A percentile compares a stretch with the other conserved stretches of the same genome.
phyloP scores from a whole-genome alignment of 2,797 vertebrate genomes.

The Cuculus canorus region DNA sequence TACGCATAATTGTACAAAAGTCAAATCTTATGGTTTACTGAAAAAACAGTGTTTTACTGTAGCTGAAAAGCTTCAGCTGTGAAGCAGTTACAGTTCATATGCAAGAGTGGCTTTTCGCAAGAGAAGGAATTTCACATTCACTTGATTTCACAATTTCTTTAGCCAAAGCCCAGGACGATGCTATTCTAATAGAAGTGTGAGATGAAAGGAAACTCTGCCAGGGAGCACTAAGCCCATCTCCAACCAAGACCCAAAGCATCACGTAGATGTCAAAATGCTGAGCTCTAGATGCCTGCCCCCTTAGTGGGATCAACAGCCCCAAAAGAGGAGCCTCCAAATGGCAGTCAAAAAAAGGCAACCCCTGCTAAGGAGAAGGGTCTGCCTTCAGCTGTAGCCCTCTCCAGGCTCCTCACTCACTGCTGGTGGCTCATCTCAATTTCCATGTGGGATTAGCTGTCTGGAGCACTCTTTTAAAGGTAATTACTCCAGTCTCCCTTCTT shows the following conservation, averaged over 20 bases:
- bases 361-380: not conserved
- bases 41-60: conserved; percentile 34
- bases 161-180: not conserved
- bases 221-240: not conserved
- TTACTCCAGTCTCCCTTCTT: not conserved
- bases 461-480: not conserved
- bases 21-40: not conserved
- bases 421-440: not conserved
- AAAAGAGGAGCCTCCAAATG: not conserved
- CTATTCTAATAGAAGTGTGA: not conserved
- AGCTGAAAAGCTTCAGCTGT: not conserved
- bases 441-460: not conserved
- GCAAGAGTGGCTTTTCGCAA: not conserved
- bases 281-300: not conserved
- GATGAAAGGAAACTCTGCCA: not conserved
- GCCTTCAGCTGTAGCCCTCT: not conserved
- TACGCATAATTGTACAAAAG: conserved; percentile 6
- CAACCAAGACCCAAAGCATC: not conserved
- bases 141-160: not conserved
- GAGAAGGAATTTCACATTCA: not conserved
- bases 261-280: not conserved
- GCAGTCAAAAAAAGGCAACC: not conserved
- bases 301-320: not conserved
- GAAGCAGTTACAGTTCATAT: not conserved
- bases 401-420: not conserved